Conservation (phyloP, 1,140 invertebrate genomes). For the Aphelenchoides besseyi region DNA sequence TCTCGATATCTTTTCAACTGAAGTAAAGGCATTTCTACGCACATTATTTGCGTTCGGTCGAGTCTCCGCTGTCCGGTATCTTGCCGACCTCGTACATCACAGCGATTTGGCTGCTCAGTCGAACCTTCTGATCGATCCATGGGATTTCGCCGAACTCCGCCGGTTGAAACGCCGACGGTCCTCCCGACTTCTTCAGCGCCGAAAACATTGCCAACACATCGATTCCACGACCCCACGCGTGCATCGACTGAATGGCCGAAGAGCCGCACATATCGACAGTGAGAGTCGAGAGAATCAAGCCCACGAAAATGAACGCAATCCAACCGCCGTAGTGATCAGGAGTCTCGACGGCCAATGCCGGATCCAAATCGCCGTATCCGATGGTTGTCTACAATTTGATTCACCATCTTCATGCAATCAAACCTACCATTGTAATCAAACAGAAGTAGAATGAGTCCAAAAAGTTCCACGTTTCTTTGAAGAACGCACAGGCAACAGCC, state of each 20-base stretch:
- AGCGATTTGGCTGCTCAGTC: not conserved
- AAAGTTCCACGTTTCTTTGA: slow-evolving; percentile 41
- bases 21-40: too few species aligned
- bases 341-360: slow-evolving; percentile 27
- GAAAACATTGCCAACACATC: slow-evolving; percentile 27
- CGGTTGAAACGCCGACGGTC: slow-evolving; percentile 7
- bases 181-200: slow-evolving; percentile 17
- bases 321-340: slow-evolving; percentile 42
- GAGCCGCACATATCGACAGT: slow-evolving; percentile 48
- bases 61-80: too few species aligned
- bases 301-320: slow-evolving; percentile 52
- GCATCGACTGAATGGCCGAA: slow-evolving; percentile 24
- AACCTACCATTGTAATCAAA: slow-evolving; percentile 43
- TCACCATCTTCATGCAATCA: not conserved
- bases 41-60: too few species aligned
- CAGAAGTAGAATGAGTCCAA: slow-evolving; percentile 49
- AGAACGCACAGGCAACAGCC: slow-evolving; percentile 33
- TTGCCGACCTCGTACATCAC: not conserved
- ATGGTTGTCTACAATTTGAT: slow-evolving; percentile 42
- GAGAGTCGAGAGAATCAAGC: slow-evolving; percentile 43
- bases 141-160: slow-evolving; percentile 17
- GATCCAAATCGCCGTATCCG: slow-evolving; percentile 49
- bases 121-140: slow-evolving; percentile 19
- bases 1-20: too few species aligned
- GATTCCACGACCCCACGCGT: slow-evolving; percentile 24